A percentile compares a stretch with the other conserved stretches of the same genome.
Evolutionary conservation across 2,113 vertebrate species (phyloP).

Genomic region (Oryzias javanicus): DNA sequence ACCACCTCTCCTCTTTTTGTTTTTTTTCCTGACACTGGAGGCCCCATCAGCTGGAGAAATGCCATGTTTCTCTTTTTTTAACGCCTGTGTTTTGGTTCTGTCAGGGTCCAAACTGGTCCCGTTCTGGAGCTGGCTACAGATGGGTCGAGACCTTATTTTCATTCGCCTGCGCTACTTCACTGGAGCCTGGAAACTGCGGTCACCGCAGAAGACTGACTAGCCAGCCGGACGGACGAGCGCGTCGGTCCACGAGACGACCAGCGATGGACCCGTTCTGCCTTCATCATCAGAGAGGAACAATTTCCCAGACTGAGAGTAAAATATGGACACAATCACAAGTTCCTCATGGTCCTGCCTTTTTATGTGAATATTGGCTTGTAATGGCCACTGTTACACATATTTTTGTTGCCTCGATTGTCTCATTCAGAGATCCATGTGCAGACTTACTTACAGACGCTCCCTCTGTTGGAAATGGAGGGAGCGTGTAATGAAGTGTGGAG

Average conservation of each 20-base stretch:
- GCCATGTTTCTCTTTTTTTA: neutral
- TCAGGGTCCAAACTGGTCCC: conserved; percentile 96
- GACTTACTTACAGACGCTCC: neutral
- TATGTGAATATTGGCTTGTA: conserved; percentile 33
- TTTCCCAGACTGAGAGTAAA: conserved; percentile 12
- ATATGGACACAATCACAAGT: conserved; percentile 20
- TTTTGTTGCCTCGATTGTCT: conserved; percentile 19
- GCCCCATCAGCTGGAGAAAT: neutral
- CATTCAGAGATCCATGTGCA: conserved; percentile 22
- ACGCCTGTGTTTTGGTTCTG: conserved; percentile 26
- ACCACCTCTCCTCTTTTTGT: too few species aligned
- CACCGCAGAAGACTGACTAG: conserved; percentile 83
- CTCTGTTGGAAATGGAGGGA: conserved; percentile 9
- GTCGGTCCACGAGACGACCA: conserved; percentile 22
- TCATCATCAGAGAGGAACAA: conserved; percentile 4
- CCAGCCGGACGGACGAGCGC: conserved; percentile 44
- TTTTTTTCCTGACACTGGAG: neutral
- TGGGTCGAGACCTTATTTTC: conserved; percentile 93
- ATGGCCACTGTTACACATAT: conserved; percentile 31
- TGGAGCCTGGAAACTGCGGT: conserved; percentile 89
- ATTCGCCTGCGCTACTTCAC: conserved; percentile 94
- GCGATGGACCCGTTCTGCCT: conserved; percentile 19
- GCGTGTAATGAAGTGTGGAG: conserved; percentile 11
- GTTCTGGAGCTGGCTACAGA: conserved; percentile 99
- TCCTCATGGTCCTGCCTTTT: conserved; percentile 38